phyloP scores from a whole-genome alignment of 2,888 invertebrate genomes.

The Ophion costatus region DNA sequence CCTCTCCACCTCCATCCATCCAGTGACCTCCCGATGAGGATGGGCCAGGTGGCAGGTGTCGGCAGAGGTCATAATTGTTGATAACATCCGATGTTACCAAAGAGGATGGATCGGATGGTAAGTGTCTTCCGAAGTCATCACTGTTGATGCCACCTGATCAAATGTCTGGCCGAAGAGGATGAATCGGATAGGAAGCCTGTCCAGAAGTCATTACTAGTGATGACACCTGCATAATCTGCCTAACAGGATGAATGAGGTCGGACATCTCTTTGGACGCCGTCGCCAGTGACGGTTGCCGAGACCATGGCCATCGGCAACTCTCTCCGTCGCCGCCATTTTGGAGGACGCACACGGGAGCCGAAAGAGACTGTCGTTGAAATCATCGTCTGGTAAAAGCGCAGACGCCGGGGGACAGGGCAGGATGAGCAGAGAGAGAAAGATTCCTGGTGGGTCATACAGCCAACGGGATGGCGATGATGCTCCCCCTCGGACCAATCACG shows the following conservation, averaged over 20 bases:
- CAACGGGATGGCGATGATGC: conserved; percentile 79
- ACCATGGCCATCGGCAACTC: background rate
- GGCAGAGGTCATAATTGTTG: background rate
- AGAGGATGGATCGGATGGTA: background rate
- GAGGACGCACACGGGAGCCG: conserved; percentile 61
- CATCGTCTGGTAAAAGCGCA: conserved; percentile 65
- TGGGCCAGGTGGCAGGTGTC: background rate
- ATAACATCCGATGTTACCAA: background rate
- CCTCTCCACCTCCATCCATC: conserved; percentile 7
- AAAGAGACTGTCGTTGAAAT: conserved; percentile 64
- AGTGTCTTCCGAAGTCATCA: background rate
- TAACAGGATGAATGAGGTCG: no score
- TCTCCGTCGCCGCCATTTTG: conserved; percentile 77
- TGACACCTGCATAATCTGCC: no score
- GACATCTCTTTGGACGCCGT: background rate
- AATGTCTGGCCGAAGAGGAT: background rate
- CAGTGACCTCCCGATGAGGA: background rate
- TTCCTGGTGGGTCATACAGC: conserved; percentile 66
- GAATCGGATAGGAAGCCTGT: background rate
- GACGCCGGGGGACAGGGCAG: conserved; percentile 77
- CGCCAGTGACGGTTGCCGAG: background rate
- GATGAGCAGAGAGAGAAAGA: conserved; percentile 79
- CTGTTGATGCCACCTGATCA: background rate
- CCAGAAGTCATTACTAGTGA: no score
- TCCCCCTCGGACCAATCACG: conserved; percentile 79